phyloP scores from a whole-genome alignment of 2,888 invertebrate species.

The Cerastoderma edule region DNA sequence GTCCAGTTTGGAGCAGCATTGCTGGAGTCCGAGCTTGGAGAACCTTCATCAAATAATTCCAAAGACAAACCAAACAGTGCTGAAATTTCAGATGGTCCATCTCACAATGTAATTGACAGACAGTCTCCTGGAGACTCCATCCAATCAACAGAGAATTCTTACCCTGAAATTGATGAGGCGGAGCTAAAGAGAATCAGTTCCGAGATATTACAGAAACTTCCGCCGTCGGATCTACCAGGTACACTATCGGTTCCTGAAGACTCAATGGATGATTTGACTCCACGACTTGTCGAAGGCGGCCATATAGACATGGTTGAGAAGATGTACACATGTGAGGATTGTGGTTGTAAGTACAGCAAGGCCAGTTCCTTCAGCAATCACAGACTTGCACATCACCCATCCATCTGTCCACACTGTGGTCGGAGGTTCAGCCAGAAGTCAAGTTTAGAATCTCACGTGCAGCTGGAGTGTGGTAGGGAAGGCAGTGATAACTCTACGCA shows the following conservation, averaged over 20 bases:
- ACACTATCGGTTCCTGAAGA: constrained; percentile 1
- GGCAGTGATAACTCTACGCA: constrained; percentile 27
- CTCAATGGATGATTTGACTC: not conserved
- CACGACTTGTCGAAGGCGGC: constrained; percentile 1
- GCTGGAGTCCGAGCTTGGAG: constrained; percentile 52
- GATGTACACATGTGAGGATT: constrained; percentile 49
- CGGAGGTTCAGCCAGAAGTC: constrained; percentile 49
- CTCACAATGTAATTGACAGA: too few relatives aligned
- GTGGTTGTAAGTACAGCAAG: constrained; percentile 53
- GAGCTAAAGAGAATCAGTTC: constrained; percentile 1
- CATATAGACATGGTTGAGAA: constrained; percentile 27
- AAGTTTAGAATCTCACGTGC: constrained; percentile 55
- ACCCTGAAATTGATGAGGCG: too few relatives aligned
- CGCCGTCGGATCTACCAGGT: too few relatives aligned
- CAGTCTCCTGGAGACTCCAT: too few relatives aligned
- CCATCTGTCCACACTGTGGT: constrained; percentile 53
- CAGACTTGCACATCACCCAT: constrained; percentile 54
- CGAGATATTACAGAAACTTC: not conserved
- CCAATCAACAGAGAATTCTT: too few relatives aligned
- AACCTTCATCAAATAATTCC: not conserved
- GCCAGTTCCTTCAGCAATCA: constrained; percentile 56
- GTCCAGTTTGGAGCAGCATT: constrained; percentile 59
- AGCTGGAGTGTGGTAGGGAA: constrained; percentile 46
- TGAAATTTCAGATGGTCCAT: not conserved
- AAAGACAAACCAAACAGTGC: not conserved